Base-by-base conservation (phyloP, 2,888 invertebrate species). In the Brenthis ino region DNA sequence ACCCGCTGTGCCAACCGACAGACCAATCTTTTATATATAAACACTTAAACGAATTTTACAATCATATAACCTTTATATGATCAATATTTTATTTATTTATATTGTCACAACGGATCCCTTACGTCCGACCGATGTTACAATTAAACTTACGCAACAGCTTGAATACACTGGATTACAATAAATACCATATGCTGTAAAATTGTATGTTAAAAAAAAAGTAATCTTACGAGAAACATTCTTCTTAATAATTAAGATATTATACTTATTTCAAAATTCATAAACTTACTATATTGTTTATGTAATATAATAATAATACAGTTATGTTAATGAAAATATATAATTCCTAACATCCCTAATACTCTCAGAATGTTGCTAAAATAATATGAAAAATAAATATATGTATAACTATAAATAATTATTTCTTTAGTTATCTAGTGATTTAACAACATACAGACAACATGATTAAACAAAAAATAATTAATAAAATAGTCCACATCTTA, bases 401-500 rank as follows among this genome's bases (percentile, higher is more conserved):
- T n/a, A 11, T 8, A 3, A 43, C 2, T 43, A 28, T 11, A 11
- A 37, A 8, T 11, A 1, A 43, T 43, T 11, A 3, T 3, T n/a
- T 2, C n/a, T 3, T 14, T 16, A 16, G 14, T 53, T 53, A 2
- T n/a, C n/a, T 16, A 16, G 14, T 0, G 6, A 51, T 6, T 16
- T 58, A 58, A 47, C 58, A 60, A 60, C 20, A n/a, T 60, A 50
- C 14, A 60, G 28, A 48, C 43, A 57, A 20, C 24, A 37, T 58
- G 14, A 47, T 58, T 20, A 20, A 58, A 48, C 48, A 57, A 11
- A 48, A 2, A 47, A 24, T 20, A 12, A 58, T 16, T 48, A 3
- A 47, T n/a, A 47, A 14, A 58, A 48, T 50, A 4, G 20, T 14
- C 13, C 80, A 77, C 78, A 8, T 37, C 8, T 82, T 77, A 81